Base-by-base conservation (phyloP, 2,113 vertebrate genomes). In the Periophthalmus modestus region DNA sequence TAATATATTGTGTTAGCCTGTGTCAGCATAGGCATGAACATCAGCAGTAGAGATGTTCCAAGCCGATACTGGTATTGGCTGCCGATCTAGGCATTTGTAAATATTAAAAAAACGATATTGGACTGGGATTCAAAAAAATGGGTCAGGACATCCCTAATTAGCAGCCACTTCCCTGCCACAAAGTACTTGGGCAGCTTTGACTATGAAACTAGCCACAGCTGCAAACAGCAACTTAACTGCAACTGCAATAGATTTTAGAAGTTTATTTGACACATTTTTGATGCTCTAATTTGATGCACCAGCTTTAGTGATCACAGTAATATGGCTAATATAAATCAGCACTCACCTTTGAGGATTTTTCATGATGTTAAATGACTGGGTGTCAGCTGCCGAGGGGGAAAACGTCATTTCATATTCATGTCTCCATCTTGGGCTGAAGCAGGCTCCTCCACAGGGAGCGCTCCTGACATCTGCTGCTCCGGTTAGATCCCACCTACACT, bases 381-480 rank as follows among this genome's bases (percentile, higher is more conserved):
- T 77, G 80, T 69, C 43, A 65, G 43, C 73, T 78, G 74, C 14
- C 7, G 15, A 72, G 34, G 76, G 76, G 70, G 54, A 61, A 73
- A 78, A 75, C 69, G 59, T 82, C 83, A 78, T 80, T 84, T 57
- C 77, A 50, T 65, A 84, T 87, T 81, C 65, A 72, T 54, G 73
- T 77, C 57, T 52, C 18, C 48, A 86, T 88, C 72, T 62, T 80
- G 86, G 82, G 79, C 82, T 82, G 54, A 79, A 21, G 71, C 78
- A 66, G 66, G 10, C 74, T 75, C 46, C 67, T 34, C 62, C 12
- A 68, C 48, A 15, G 83, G 82, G 85, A 78, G 75, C 66, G 80
- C 46, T 77, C 80, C 75, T 69, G 75, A 83, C 78, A 83, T 87
- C 83, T 86, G 80, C 73, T 74, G 73, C 69, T 75, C 75, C 21